phyloP scores from a whole-genome alignment of 2,113 vertebrate genomes.

The Stomatorhinus ivindoensis region DNA sequence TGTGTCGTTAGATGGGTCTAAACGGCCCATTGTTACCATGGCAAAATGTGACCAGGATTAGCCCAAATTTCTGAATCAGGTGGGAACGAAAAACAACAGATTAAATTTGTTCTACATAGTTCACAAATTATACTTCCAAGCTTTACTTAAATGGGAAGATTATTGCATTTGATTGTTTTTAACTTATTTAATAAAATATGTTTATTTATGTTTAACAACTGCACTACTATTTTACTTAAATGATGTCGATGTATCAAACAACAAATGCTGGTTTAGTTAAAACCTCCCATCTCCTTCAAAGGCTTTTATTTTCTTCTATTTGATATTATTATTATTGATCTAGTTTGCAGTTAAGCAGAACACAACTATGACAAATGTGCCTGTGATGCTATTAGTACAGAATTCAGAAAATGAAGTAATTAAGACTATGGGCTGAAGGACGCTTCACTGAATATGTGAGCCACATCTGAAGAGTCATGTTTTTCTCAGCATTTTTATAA shows the following conservation, averaged over 20 bases:
- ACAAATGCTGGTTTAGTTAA: neutral
- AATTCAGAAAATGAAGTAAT: neutral
- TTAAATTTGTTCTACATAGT: neutral
- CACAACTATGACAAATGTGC: neutral
- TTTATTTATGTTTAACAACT: neutral
- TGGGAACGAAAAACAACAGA: constrained; percentile 13
- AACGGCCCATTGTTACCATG: constrained; percentile 57
- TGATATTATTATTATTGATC: neutral
- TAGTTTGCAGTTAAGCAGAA: neutral
- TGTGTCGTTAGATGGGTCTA: constrained; percentile 64
- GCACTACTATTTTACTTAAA: neutral
- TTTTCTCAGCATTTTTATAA: neutral
- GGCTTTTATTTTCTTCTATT: neutral
- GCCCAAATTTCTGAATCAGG: constrained; percentile 31
- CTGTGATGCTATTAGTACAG: neutral
- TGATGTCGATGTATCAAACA: neutral
- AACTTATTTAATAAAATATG: neutral
- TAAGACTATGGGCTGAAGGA: neutral
- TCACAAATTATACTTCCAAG: neutral
- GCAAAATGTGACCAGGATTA: neutral
- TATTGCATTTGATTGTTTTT: neutral
- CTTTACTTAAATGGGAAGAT: neutral
- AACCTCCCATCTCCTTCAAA: neutral
- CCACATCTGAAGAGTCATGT: neutral
- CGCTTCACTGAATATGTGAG: neutral